Evolutionary conservation across 2,113 vertebrate species (phyloP), one percentile per base, ranked within the genome.

Genomic region (Stomatorhinus ivindoensis): DNA sequence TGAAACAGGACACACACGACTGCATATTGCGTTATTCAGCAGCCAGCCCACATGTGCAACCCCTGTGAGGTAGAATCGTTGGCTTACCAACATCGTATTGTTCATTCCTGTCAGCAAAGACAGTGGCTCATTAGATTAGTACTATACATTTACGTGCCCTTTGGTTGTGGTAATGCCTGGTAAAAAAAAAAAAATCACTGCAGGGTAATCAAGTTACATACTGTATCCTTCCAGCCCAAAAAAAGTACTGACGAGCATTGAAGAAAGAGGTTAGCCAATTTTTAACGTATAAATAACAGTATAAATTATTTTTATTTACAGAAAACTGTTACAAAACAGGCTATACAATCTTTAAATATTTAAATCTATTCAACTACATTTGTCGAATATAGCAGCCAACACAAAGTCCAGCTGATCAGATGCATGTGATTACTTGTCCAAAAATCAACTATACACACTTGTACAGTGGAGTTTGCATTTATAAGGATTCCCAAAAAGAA

Each of bases 231-330:
- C 17, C 21, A 88, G 55, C 13, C 51, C 58, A 84, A 21, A 31
- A 86, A 55, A 91, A 69, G 27, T 69, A 69, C n/a, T 65, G 24
- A 5, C 10, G 3, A 10, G 47, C 1, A 91, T 65, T 51, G 88
- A 94, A 86, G 91, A 65, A 88, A 93, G 90, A 47, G 93, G 13
- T 87, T 53, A 89, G 73, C 91, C 91, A 42, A 27, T 0, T 90
- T 90, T 27, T 97, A 99, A 98, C 96, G 97, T 99, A 99, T 99
- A 99, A 99, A 99, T 99, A 96, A 93, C 95, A 99, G 98, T 99
- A 99, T 98, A 99, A 99, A 99, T 99, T 99, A 99, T 99, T 99
- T 97, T 99, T 99, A 99, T 99, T 99, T 99, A 99, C 98, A 99
- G 97, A 99, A 99, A 98, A 97, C 97, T 98, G 97, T 99, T 99